phyloP scores from a whole-genome alignment of 2,113 vertebrate genomes.

The Coptodon bakossiorum region DNA sequence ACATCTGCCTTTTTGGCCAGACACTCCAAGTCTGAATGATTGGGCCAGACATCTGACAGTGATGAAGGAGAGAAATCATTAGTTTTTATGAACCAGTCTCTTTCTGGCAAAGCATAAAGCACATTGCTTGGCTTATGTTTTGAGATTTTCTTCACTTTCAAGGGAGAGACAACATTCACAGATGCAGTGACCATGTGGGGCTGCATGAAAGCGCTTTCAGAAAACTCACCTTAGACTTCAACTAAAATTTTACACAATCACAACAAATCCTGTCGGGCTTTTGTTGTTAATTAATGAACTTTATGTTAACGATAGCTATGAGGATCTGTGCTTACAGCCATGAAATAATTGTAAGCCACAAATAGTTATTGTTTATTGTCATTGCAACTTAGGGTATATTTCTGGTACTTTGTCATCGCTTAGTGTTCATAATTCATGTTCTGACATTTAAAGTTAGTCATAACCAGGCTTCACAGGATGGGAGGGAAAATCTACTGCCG shows the following conservation, averaged over 20 bases:
- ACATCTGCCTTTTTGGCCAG: not conserved
- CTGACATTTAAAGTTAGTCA: conserved; percentile 19
- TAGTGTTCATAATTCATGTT: not conserved
- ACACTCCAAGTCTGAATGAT: not conserved
- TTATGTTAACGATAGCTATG: not conserved
- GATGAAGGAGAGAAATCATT: not conserved
- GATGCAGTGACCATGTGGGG: not conserved
- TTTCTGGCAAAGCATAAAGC: not conserved
- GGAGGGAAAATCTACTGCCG: not conserved
- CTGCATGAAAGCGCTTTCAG: not conserved
- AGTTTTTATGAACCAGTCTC: not conserved
- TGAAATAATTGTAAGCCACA: not conserved
- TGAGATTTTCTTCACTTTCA: not conserved
- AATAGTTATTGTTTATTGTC: not conserved
- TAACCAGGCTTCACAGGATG: not conserved
- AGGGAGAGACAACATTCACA: not conserved
- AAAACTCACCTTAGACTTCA: not conserved
- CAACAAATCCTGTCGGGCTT: not conserved
- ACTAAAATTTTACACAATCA: not conserved
- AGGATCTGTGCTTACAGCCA: not conserved
- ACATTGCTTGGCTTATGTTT: not conserved
- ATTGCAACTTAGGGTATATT: not conserved
- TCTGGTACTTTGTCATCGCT: not conserved
- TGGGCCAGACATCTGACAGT: not conserved
- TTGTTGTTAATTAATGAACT: not conserved